These are phyloP conservation scores for Arremon aurantiirostris DNA, from an alignment of 2,797 vertebrate genomes.

Conservation along the genomic window DNA sequence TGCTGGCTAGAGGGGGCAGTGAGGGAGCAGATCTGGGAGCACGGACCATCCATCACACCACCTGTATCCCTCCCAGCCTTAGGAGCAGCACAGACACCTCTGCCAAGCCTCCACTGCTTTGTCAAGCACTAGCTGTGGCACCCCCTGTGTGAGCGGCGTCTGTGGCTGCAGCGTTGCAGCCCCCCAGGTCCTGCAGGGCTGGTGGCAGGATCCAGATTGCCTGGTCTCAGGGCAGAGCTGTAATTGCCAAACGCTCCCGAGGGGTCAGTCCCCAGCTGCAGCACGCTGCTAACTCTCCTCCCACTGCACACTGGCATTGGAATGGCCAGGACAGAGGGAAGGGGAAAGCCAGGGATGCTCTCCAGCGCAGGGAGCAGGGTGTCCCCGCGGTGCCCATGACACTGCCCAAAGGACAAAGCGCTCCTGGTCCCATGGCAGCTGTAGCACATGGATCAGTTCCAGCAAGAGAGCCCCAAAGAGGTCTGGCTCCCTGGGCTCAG, in stretches of 20 bases:
- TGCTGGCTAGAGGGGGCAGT: not conserved
- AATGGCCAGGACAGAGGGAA: not conserved
- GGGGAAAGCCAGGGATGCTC: not conserved
- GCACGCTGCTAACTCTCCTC: not conserved
- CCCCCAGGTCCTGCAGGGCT: not conserved
- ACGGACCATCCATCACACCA: accelerated
- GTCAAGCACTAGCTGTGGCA: accelerated
- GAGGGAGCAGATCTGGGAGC: not conserved
- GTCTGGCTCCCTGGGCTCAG: accelerated
- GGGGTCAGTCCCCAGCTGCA: not conserved
- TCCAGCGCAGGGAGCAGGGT: not conserved
- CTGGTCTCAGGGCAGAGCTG: not conserved
- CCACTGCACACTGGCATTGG: not conserved
- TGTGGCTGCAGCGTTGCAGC: not conserved
- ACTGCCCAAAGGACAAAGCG: accelerated
- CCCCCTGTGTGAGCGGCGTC: accelerated
- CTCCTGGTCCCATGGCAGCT: not conserved
- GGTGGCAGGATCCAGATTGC: not conserved
- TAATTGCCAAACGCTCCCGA: not conserved
- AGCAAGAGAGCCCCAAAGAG: accelerated
- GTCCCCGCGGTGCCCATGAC: accelerated
- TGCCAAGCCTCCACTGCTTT: not conserved
- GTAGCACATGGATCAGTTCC: accelerated
- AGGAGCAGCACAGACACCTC: not conserved
- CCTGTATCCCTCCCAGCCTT: not conserved